Base-by-base conservation (phyloP, 2,888 invertebrate species). In the Drosophila leonis region DNA sequence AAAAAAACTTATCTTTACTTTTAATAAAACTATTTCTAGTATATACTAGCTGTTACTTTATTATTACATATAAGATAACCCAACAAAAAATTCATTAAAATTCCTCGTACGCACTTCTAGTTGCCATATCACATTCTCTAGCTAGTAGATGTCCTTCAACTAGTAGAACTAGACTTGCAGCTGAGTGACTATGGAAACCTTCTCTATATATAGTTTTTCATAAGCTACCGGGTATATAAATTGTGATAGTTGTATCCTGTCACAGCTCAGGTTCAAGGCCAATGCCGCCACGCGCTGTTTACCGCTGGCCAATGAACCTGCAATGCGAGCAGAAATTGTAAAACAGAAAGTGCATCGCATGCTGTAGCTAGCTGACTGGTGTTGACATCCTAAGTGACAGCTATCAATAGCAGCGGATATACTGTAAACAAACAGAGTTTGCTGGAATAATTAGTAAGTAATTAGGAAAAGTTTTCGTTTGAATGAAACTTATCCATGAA, bases 201-300 rank as follows among this genome's bases (percentile, higher is more conserved):
- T 8, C 20, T 18, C 31, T 56, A 18, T 35, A 27, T 31, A 5
- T 65, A 33, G 13, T 9, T 24, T 18, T 12, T 18, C 2, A 33
- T 24, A 13, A 4, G n/a, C 42, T 67, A 27, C 39, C 31, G 69
- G 59, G 60, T 69, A 60, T 37, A n/a, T 10, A 31, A 35, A 29
- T 52, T n/a, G 49, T 37, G 54, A 42, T 69, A 39, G 55, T 61
- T 61, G 52, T 24, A 13, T 37, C 41, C 41, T 51, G 42, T 12
- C 27, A 7, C 64, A 15, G 42, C 33, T 4, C 8, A 49, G 33
- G 62, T 63, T 71, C 71, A 71, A 71, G 70, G 70, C 37, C 68
- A 52, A n/a, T 9, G n/a, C 20, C 6, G 52, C 18, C 66, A 66
- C 49, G 48, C 55, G 55, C 20, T 54, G 54, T 31, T 42, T 20